Base-by-base conservation (phyloP, 2,888 invertebrate species). In the Sturmia bella region DNA sequence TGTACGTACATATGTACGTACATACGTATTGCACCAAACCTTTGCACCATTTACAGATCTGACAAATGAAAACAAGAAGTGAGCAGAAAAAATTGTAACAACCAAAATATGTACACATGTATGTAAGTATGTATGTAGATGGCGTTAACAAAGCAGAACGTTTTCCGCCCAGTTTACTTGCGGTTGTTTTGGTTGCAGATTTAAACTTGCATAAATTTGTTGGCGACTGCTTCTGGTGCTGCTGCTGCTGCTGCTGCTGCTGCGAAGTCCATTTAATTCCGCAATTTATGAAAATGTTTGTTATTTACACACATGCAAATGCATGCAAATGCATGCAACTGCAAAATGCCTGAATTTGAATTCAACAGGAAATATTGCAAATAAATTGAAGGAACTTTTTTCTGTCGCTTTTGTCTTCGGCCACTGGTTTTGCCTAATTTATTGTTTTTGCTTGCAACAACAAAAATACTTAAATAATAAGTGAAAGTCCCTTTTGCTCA, bases 101-200 rank as follows among this genome's bases (percentile, higher is more conserved):
- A 21, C 54, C 39, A 68, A 54, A 78, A 78, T 66, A 59, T 78
- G n/a, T n/a, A n/a, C n/a, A n/a, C n/a, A n/a, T n/a, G n/a, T n/a
- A n/a, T n/a, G n/a, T n/a, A n/a, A n/a, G n/a, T n/a, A n/a, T n/a
- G n/a, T n/a, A n/a, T n/a, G n/a, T n/a, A n/a, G n/a, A 72, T 80
- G 78, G 78, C 78, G 78, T 78, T 82, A 82, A 82, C 82, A 75
- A 78, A 82, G 82, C 82, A 82, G 82, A 82, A 82, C 82, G 74
- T 78, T 82, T 82, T 82, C 82, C 82, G 82, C 82, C 78, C 82
- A 78, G 78, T 78, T 82, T 82, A 70, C 78, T 75, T 75, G 78
- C 74, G 82, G 78, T 82, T 78, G 63, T 77, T 72, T 57, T 66
- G 48, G 72, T 69, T 45, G 70, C 68, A 74, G 37, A 27, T 19